Conservation (phyloP, 2,888 invertebrate species). For the Dascillus cervinus region DNA sequence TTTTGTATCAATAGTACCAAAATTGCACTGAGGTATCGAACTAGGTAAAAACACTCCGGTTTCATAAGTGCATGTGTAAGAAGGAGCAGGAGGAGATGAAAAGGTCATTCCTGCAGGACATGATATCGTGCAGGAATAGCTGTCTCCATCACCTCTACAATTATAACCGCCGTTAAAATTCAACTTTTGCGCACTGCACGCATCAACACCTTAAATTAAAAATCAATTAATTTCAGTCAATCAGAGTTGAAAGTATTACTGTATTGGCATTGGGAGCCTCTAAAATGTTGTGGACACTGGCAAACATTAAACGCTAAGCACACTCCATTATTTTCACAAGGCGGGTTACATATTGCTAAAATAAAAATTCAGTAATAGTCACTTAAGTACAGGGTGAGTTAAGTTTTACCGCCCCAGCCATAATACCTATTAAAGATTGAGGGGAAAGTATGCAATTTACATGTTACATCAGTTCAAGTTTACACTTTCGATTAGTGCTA, state of each 20-base stretch:
- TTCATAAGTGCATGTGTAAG: conserved; percentile 61
- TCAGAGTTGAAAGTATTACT: conserved; percentile 45
- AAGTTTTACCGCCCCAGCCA: too few relatives aligned
- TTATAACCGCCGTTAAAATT: conserved; percentile 71
- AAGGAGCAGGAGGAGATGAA: conserved; percentile 50
- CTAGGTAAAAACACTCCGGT: conserved; percentile 59
- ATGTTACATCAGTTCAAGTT: too few relatives aligned
- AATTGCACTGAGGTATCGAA: conserved; percentile 66
- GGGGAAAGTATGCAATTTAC: too few relatives aligned
- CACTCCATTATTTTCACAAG: conserved; percentile 74
- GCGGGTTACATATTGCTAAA: conserved; percentile 58
- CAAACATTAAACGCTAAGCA: conserved; percentile 72
- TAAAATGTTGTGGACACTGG: conserved; percentile 64
- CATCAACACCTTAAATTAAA: conserved; percentile 47
- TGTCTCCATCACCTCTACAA: conserved; percentile 56
- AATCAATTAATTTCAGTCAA: conserved; percentile 3
- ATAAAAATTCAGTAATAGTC: conserved; percentile 15
- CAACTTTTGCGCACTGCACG: conserved; percentile 54
- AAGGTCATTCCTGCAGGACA: conserved; percentile 62
- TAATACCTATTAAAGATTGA: too few relatives aligned
- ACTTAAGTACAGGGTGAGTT: too few relatives aligned
- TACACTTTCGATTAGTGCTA: too few relatives aligned
- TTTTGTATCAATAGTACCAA: too few relatives aligned
- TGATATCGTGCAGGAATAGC: conserved; percentile 54
- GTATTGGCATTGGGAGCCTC: conserved; percentile 68